These are phyloP conservation scores for Halcyon smyrnensis DNA, from an alignment of 2,797 vertebrate species.

Conservation along the genomic window DNA sequence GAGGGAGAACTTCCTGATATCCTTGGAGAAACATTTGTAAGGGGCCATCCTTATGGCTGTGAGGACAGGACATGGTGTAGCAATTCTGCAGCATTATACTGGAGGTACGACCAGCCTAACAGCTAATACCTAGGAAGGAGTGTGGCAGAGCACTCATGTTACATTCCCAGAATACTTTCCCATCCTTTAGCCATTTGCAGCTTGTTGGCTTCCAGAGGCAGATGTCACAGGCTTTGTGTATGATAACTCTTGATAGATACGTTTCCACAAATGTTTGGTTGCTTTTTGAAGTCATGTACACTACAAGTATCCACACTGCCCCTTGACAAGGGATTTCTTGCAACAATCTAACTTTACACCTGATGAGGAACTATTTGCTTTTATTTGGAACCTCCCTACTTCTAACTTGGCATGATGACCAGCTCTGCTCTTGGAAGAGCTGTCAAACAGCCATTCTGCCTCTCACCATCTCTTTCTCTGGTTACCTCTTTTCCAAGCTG, in stretches of 20 bases:
- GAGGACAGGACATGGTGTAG: background rate
- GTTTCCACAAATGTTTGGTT: fast-evolving
- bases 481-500: background rate
- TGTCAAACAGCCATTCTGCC: background rate
- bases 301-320: background rate
- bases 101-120: background rate
- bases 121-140: background rate
- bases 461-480: background rate
- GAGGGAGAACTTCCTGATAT: background rate
- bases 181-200: background rate
- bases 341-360: background rate
- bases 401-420: background rate
- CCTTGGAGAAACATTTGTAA: background rate
- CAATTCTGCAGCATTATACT: background rate
- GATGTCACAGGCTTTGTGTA: background rate
- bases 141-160: fast-evolving
- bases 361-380: background rate
- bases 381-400: background rate
- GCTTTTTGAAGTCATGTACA: background rate
- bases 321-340: background rate
- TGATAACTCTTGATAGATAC: background rate
- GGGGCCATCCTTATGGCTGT: background rate
- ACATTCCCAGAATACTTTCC: background rate
- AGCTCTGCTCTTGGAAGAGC: background rate
- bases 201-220: background rate